These are phyloP conservation scores for Drosophila flavopinicola DNA, from an alignment of 2,888 invertebrate species.

Conservation along the genomic window DNA sequence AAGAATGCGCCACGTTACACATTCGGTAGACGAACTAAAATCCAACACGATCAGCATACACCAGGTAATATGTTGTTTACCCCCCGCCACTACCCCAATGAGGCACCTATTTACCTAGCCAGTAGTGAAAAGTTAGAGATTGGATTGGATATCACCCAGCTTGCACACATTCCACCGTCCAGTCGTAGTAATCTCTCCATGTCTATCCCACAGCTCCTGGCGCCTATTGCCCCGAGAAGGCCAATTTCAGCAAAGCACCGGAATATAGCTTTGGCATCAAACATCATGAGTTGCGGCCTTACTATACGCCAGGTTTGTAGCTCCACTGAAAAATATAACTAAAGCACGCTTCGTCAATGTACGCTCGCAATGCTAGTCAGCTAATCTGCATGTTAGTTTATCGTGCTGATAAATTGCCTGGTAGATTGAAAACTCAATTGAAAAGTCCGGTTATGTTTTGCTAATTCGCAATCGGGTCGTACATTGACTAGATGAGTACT, in stretches of 20 bases:
- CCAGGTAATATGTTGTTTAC: conserved; percentile 77
- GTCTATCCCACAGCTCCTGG: conserved; percentile 78
- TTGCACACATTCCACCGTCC: neutral
- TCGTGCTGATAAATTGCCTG: neutral
- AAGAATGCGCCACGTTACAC: conserved; percentile 84
- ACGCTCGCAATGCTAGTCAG: neutral
- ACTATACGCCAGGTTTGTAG: conserved; percentile 81
- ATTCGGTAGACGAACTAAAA: conserved; percentile 86
- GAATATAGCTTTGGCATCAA: conserved; percentile 85
- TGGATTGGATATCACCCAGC: conserved; percentile 15
- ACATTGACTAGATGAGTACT: no score
- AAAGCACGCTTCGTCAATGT: conserved; percentile 1
- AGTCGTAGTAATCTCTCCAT: conserved; percentile 2
- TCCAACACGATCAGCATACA: conserved; percentile 82
- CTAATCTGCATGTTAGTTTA: no score
- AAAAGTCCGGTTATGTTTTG: no score
- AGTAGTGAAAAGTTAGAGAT: conserved; percentile 26
- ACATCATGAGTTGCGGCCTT: conserved; percentile 73
- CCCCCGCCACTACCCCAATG: conserved; percentile 11
- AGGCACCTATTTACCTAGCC: conserved; percentile 36
- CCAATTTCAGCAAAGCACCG: conserved; percentile 85
- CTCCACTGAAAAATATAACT: neutral
- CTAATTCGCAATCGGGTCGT: no score
- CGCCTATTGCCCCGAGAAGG: conserved; percentile 86
- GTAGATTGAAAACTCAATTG: neutral